These are phyloP conservation scores for Luperina testacea DNA, from an alignment of 2,888 invertebrate genomes.

Conservation along the genomic window DNA sequence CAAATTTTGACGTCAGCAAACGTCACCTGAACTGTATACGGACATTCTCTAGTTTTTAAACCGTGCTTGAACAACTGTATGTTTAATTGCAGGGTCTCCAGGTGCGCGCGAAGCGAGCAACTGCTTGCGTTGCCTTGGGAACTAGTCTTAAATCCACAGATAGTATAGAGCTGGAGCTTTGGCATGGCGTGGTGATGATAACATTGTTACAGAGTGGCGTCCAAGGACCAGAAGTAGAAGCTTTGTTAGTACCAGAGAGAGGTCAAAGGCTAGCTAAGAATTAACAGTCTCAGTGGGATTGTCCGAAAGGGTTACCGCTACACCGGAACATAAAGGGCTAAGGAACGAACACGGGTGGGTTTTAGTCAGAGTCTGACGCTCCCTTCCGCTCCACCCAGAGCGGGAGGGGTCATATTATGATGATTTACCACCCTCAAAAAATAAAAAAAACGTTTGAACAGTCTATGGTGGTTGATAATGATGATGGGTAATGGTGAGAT, in stretches of 20 bases:
- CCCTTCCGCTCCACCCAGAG: too few relatives aligned
- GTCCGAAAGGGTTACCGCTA: too few relatives aligned
- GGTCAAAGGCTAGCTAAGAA: neutral
- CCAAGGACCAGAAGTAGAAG: too few relatives aligned
- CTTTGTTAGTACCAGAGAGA: neutral
- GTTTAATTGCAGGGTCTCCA: slow-evolving; percentile 1
- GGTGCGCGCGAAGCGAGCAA: neutral
- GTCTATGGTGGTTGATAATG: neutral
- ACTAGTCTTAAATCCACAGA: neutral
- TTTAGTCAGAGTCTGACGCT: too few relatives aligned
- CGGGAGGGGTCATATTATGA: too few relatives aligned
- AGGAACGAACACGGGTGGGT: too few relatives aligned
- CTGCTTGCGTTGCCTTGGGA: neutral
- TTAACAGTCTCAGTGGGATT: neutral
- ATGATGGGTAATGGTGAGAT: neutral
- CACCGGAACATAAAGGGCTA: too few relatives aligned
- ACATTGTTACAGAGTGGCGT: neutral
- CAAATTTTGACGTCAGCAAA: neutral
- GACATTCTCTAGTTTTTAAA: neutral
- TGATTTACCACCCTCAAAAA: too few relatives aligned
- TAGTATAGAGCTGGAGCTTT: neutral
- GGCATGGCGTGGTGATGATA: neutral
- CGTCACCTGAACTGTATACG: neutral
- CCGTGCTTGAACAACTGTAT: neutral
- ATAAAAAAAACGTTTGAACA: neutral